Conservation (phyloP, 1,140 invertebrate species). For the Trachelipus rathkii region DNA sequence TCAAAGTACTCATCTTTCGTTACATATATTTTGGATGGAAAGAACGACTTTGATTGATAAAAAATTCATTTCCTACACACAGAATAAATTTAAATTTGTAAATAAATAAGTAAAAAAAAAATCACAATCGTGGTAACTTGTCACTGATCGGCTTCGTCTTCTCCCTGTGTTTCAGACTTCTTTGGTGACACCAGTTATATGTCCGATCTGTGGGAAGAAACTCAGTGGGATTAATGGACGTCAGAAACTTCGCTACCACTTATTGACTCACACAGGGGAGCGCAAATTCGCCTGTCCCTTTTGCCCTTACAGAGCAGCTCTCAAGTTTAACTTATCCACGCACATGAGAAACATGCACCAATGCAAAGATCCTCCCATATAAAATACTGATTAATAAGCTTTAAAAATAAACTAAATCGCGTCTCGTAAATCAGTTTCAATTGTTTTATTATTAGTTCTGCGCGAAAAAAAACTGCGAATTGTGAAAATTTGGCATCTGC, state of each 20-base stretch:
- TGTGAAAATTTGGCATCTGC: no score
- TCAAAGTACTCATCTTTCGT: no score
- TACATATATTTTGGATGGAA: no score
- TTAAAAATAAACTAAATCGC: no score
- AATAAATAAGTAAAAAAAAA: no score
- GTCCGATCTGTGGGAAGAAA: constrained; percentile 53
- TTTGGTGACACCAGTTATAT: constrained; percentile 46
- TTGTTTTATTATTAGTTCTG: no score
- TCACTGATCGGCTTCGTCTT: background rate
- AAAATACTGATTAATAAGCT: no score
- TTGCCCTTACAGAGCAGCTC: constrained; percentile 48
- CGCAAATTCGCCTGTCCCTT: constrained; percentile 55
- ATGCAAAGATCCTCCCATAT: background rate
- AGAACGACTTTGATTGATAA: no score
- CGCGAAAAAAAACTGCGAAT: no score
- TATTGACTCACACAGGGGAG: constrained; percentile 53
- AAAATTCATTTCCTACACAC: no score
- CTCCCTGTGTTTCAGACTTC: constrained; percentile 3
- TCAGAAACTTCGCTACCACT: constrained; percentile 47
- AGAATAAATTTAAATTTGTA: no score
- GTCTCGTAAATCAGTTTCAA: no score
- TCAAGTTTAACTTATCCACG: constrained; percentile 41
- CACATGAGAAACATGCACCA: constrained; percentile 37
- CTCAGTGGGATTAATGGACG: constrained; percentile 38
- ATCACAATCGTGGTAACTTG: background rate